Evolutionary conservation across 2,888 invertebrate species (phyloP), one percentile per base, ranked within the genome.

Genomic region (Lepidocyrtinus sp.): DNA sequence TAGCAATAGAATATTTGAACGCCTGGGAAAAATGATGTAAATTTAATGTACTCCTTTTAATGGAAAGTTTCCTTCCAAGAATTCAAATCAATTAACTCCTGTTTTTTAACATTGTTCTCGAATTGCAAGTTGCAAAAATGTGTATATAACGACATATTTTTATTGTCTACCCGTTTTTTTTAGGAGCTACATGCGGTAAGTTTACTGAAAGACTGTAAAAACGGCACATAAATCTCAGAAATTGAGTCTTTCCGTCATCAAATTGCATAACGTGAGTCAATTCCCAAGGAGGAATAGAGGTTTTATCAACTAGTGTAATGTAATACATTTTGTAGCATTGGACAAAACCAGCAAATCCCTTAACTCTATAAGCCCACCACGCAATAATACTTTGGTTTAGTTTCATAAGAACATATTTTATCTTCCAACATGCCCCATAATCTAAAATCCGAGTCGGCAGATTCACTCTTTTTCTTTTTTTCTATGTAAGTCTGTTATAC

Each of bases 261-360:
- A 73, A 79, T 79, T 74, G 79, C 70, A 63, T 74, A 69, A 79
- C 74, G 79, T 79, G 74, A 79, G 79, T 65, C 69, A 79, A 79
- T 79, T 79, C 79, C 79, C 74, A 70, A 1, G 64, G 65, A 64
- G 74, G 79, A 70, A 79, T 26, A 45, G 69, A 64, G 46, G 25
- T 22, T 71, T 27, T 65, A 76, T 71, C 70, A 76, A 64, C 46
- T 46, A 50, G 50, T 50, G 50, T 7, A n/a, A 17, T 50, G 15
- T 50, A 50, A 50, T n/a, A 36, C 36, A 36, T 36, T 12, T 36
- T 36, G 36, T 36, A 7, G 36, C 5, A 36, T 36, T 36, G 36
- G 36, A 36, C 5, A 36, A 12, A 12, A 36, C 5, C 5, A 12
- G 36, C 5, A 36, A 12, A 36, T 12, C 36, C 36, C 36, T 36